Evolutionary conservation across 2,797 vertebrate genomes (phyloP), one percentile per base, ranked within the genome.

Genomic region (Mormyrops boulengeri): DNA sequence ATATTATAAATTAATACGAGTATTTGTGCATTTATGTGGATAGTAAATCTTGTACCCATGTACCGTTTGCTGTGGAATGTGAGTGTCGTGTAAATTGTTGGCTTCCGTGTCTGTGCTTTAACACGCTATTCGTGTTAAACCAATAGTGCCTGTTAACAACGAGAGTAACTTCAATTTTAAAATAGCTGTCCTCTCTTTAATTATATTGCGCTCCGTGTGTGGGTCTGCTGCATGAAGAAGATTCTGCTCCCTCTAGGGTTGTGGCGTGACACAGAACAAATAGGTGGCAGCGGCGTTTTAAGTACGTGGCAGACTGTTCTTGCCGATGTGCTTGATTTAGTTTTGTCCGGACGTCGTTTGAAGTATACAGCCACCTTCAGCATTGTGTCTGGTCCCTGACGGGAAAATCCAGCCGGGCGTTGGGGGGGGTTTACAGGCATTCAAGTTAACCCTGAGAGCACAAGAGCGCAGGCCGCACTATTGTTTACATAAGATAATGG

Each of bases 371-470:
- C 94, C 92, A 7, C 55, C 55, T 57, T 57, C 19, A 94, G 38
- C 92, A 94, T 94, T 91, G 94, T 95, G 94, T 95, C 94, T 11
- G 50, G 93, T 85, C 93, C 92, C 91, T 90, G 93, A 95, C 92
- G 93, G n/a, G 82, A 47, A 87, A 88, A 69, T 12, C 7, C 30
- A 66, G 94, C 94, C 93, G 94, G 93, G 94, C 94, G 93, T 95
- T 93, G 94, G 95, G 93, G 94, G 91, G 91, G 92, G 88, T 88
- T 90, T 90, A 92, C 93, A 95, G 94, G 95, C 94, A 94, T 94
- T 94, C 93, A 95, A 94, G 94, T 95, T 95, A 95, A 96, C 95
- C 95, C 95, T 95, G 90, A 95, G 94, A 88, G 60, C 85, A 80
- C 93, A 91, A 95, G 94, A 88, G 88, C 69, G 26, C 93, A 91